These are phyloP conservation scores for Pristionchus mayeri DNA, from an alignment of 2,888 invertebrate genomes.

Conservation along the genomic window DNA sequence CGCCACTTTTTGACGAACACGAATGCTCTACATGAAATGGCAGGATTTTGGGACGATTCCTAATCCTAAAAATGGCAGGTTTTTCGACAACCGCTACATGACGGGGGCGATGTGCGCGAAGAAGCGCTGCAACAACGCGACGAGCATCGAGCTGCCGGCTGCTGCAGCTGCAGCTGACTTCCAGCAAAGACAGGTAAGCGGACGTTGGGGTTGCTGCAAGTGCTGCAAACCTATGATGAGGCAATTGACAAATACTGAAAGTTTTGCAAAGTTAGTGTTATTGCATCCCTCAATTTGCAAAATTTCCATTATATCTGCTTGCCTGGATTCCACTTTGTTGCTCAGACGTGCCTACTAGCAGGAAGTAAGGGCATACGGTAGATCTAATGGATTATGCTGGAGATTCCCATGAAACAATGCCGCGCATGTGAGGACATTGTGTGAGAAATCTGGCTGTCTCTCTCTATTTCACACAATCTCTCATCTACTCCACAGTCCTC, in stretches of 20 bases:
- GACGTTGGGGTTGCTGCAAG: too few relatives aligned
- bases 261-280: too few relatives aligned
- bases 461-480: too few relatives aligned
- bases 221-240: too few relatives aligned
- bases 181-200: constrained; percentile 55
- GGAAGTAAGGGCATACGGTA: constrained; percentile 8
- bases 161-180: constrained; percentile 53
- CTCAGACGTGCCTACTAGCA: too few relatives aligned
- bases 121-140: constrained; percentile 75
- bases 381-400: constrained; percentile 2
- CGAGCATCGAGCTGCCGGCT: constrained; percentile 68
- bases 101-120: constrained; percentile 76
- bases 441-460: neutral
- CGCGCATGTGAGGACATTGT: constrained; percentile 33
- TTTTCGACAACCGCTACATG: constrained; percentile 76
- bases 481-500: too few relatives aligned
- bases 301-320: too few relatives aligned
- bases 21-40: constrained; percentile 14
- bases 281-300: too few relatives aligned
- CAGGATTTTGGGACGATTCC: too few relatives aligned
- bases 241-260: too few relatives aligned
- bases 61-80: constrained; percentile 56
- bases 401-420: constrained; percentile 12
- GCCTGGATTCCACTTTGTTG: too few relatives aligned
- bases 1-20: neutral